Evolutionary conservation across 92 coral and sea anemone genomes (phyloP), one percentile per base, ranked within the genome.

Genomic region (Heliopora coerulea): DNA sequence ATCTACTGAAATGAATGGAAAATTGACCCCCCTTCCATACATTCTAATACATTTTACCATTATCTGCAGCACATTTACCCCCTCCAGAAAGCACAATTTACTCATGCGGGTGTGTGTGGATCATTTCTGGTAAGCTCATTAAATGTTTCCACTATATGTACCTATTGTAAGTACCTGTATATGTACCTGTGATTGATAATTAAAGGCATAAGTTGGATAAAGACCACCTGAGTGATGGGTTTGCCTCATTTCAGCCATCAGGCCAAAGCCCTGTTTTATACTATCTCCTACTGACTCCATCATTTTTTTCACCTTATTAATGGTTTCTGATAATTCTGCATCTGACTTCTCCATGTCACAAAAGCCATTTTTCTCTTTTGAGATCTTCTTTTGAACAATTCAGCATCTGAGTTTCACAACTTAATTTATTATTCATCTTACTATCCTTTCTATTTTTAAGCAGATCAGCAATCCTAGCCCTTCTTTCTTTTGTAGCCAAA

Each of bases 271-370:
- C 61, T 65, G 82, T 56, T 52, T 65, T 61, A 78, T 78, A 44
- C 60, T 60, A 54, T 62, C 74, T 52, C 82, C 40, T 25, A 78
- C 37, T 32, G 82, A 61, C 46, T 78, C 82, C 82, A 65, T 78
- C 17, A 75, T 78, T 68, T 78, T 78, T 6, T 58, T 67, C 17
- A 68, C 59, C 48, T 57, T 79, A 12, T 30, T 42, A 64, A 79
- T 57, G 30, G 65, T 66, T 52, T 68, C 78, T 54, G 74, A 54
- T 19, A 66, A 50, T 26, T 79, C 56, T 42, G 34, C 35, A 30
- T 66, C 83, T n/a, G 62, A 59, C 49, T 67, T 79, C 33, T 79
- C 77, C 49, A 67, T 68, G 52, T 33, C 62, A 34, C 54, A 68
- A n/a, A n/a, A 2, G 70, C 26, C 46, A 66, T 65, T 49, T 67